phyloP scores from a whole-genome alignment of 2,888 invertebrate species.

The Synanthedon vespiformis region DNA sequence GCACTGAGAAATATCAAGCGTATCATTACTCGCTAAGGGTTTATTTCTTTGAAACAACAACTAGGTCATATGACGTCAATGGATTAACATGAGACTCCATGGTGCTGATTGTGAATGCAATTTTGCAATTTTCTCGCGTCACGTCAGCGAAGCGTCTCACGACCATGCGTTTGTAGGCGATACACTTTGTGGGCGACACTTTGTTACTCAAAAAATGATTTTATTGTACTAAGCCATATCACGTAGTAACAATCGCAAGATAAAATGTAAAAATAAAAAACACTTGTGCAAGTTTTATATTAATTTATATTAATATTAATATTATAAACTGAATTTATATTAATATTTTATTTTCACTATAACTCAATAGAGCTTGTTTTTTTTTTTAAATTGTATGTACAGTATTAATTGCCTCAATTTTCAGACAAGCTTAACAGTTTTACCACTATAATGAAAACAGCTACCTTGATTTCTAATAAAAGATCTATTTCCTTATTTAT shows the following conservation, averaged over 20 bases:
- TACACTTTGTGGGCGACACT: not conserved
- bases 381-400: no score
- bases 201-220: not conserved
- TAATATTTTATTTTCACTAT: no score
- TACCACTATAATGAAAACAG: no score
- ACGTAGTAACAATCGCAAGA: no score
- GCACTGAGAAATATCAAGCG: not conserved
- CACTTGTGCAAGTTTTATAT: no score
- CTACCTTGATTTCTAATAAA: not conserved
- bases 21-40: not conserved
- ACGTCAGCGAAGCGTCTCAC: constrained; percentile 14
- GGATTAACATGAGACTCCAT: constrained; percentile 51
- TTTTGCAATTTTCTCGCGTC: constrained; percentile 44
- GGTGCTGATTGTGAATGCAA: constrained; percentile 40
- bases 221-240: not conserved
- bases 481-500: not conserved
- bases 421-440: no score
- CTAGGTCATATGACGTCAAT: constrained; percentile 60
- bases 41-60: constrained; percentile 44
- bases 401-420: no score
- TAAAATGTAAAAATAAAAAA: no score
- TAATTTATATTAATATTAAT: no score
- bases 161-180: not conserved
- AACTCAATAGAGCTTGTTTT: no score
- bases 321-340: no score